phyloP scores from a whole-genome alignment of 2,113 vertebrate genomes.

The Oryzias woworae region DNA sequence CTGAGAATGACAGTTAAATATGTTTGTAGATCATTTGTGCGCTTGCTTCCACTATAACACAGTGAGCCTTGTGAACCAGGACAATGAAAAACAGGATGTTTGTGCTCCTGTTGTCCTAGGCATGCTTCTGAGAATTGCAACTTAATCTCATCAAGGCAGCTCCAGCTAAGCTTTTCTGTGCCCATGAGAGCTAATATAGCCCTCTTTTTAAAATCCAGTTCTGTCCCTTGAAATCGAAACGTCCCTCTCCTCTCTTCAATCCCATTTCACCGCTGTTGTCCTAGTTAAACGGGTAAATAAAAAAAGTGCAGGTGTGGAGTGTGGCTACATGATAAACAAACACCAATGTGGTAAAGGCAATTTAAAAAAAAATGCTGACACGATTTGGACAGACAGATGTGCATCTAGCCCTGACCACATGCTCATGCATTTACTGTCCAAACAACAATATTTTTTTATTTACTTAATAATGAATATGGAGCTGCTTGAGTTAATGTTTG shows the following conservation, averaged over 20 bases:
- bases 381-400: conserved; percentile 14
- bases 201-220: conserved; percentile 66
- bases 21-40: background rate
- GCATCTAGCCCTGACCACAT: conserved; percentile 7
- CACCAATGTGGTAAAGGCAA: conserved; percentile 20
- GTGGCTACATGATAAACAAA: conserved; percentile 47
- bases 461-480: no score
- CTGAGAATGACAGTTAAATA: background rate
- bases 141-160: conserved; percentile 54
- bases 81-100: conserved; percentile 58
- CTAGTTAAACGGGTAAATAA: conserved; percentile 68
- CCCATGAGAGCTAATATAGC: conserved; percentile 63
- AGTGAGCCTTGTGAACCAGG: conserved; percentile 11
- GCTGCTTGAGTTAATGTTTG: no score
- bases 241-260: conserved; percentile 50
- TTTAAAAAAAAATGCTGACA: conserved; percentile 27
- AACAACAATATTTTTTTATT: no score
- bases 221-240: conserved; percentile 65
- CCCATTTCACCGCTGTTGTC: conserved; percentile 61
- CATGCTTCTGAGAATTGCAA: conserved; percentile 63
- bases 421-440: background rate
- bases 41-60: conserved; percentile 15
- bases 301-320: conserved; percentile 43
- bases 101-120: conserved; percentile 39
- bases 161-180: conserved; percentile 58